Evolutionary conservation across 2,113 vertebrate species (phyloP).

Genomic region (Phrynosoma platyrhinos): DNA sequence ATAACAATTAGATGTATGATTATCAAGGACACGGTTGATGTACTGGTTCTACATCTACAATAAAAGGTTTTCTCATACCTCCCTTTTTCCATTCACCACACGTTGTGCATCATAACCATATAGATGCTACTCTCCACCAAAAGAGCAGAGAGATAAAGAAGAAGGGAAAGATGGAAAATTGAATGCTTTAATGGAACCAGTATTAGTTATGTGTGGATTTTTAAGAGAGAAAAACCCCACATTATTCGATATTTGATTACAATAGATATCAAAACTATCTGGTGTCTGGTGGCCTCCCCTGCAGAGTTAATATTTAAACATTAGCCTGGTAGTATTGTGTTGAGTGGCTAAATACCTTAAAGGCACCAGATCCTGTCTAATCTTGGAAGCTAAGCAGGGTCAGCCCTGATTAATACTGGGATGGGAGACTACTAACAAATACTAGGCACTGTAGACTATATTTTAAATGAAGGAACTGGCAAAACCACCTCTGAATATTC

Average conservation of each 20-base stretch:
- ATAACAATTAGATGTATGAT: slow-evolving; percentile 76
- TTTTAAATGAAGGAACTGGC: too few species aligned
- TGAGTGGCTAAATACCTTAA: too few species aligned
- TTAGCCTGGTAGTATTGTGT: slow-evolving; percentile 1
- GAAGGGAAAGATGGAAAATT: slow-evolving; percentile 32
- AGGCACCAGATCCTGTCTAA: too few species aligned
- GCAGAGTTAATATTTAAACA: slow-evolving; percentile 59
- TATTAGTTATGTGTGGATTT: too few species aligned
- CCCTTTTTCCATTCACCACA: slow-evolving; percentile 63
- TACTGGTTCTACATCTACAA: slow-evolving; percentile 69
- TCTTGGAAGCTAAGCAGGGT: too few species aligned
- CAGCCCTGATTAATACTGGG: too few species aligned
- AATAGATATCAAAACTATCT: slow-evolving; percentile 58
- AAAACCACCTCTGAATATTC: too few species aligned
- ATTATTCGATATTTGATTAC: slow-evolving; percentile 68
- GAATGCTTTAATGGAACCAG: slow-evolving; percentile 71
- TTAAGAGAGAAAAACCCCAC: slow-evolving; percentile 10
- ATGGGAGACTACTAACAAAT: too few species aligned
- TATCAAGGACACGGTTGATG: slow-evolving; percentile 69
- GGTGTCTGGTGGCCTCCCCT: slow-evolving; percentile 52
- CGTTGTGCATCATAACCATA: slow-evolving; percentile 61
- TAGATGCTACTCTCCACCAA: slow-evolving; percentile 55
- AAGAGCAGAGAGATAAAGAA: slow-evolving; percentile 57
- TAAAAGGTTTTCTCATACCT: slow-evolving; percentile 49
- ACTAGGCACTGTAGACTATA: too few species aligned